Percentiles rank a stretch among this genome's conserved stretches.
These are phyloP conservation scores for Lasius platythorax DNA, from an alignment of 2,888 invertebrate genomes.

Conservation along the genomic window DNA sequence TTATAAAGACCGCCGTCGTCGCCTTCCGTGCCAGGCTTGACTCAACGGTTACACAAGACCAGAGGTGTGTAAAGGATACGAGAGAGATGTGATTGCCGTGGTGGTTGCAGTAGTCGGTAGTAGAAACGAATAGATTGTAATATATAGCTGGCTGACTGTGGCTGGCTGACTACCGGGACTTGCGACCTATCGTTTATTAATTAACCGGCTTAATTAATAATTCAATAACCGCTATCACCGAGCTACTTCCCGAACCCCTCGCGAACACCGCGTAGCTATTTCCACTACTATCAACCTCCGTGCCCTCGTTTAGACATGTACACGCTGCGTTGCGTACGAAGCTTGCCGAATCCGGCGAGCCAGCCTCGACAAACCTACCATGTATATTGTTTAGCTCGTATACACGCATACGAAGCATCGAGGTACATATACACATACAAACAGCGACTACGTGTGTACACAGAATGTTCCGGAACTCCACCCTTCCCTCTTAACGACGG, in stretches of 20 bases:
- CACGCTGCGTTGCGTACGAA: constrained; percentile 56
- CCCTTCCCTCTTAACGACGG: constrained; percentile 2
- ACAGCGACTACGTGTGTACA: not conserved
- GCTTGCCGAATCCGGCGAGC: constrained; percentile 50
- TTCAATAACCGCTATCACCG: constrained; percentile 78
- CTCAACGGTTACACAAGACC: constrained; percentile 33
- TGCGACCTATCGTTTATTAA: constrained; percentile 80
- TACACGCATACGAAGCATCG: constrained; percentile 13
- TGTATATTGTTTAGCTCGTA: constrained; percentile 45
- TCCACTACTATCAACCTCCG: constrained; percentile 29
- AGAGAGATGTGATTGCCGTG: constrained; percentile 22
- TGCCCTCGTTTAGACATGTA: constrained; percentile 28
- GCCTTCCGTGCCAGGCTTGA: constrained; percentile 59
- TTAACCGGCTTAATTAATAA: constrained; percentile 82
- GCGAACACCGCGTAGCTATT: constrained; percentile 27
- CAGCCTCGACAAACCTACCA: constrained; percentile 49
- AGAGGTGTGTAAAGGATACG: constrained; percentile 29
- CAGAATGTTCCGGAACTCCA: constrained; percentile 1
- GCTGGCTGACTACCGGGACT: constrained; percentile 68
- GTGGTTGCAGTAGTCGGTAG: constrained; percentile 23
- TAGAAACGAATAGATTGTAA: constrained; percentile 51
- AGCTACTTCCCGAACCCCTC: constrained; percentile 36
- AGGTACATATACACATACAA: not conserved
- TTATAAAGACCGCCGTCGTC: constrained; percentile 29
- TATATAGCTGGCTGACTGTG: not conserved